Base-by-base conservation (phyloP, 2,888 invertebrate species). In the Phanerotoma sp. region DNA sequence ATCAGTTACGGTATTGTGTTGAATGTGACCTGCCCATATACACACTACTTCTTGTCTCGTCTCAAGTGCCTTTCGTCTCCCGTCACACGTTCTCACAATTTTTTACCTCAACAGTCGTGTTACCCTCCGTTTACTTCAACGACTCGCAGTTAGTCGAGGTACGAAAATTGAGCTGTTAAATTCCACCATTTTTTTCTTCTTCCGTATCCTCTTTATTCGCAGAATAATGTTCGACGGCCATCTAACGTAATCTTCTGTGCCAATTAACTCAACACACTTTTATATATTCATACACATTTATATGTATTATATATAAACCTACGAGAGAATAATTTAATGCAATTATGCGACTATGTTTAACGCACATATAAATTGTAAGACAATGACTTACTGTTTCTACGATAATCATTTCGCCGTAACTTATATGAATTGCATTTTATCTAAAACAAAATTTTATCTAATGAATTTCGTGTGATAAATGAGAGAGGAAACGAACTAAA, bases 211-310 rank as follows among this genome's bases (percentile, higher is more conserved):
- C 16, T 11, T 13, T 13, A 35, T n/a, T 15, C 7, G 6, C 35
- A 35, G 15, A 35, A n/a, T 15, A n/a, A 40, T 42, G 25, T 42
- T 21, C 20, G 22, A 42, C 41, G 41, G 20, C 45, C 18, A 28
- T 15, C 42, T 18, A 18, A 38, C 45, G 28, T 45, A 42, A 42
- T 25, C 32, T 45, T n/a, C 30, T 11, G 42, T 25, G 41, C 30
- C 52, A 52, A 52, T 52, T 46, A 52, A 52, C 38, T 46, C 15
- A n/a, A n/a, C n/a, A n/a, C n/a, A n/a, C n/a, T n/a, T n/a, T n/a
- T n/a, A n/a, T n/a, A n/a, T n/a, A n/a, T n/a, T n/a, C n/a, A n/a
- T n/a, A n/a, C n/a, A n/a, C n/a, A n/a, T n/a, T n/a, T n/a, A n/a
- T n/a, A n/a, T n/a, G n/a, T n/a, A n/a, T n/a, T n/a, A n/a, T n/a